A percentile compares a stretch with the other conserved stretches of the same genome.
phyloP scores from a whole-genome alignment of 2,797 vertebrate genomes.

The Gambusia yucatana region DNA sequence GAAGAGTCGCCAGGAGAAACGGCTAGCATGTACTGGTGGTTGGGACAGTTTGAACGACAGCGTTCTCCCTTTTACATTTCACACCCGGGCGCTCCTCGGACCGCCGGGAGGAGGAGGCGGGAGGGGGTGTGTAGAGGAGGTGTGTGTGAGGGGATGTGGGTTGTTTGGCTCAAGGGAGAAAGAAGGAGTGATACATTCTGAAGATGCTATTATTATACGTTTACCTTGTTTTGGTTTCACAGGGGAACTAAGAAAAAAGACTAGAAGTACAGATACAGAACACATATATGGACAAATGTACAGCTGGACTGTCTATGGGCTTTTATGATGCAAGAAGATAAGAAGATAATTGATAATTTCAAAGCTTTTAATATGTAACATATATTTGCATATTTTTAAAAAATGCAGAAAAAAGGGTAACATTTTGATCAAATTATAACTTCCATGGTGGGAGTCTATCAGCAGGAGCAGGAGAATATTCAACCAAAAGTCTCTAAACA shows the following conservation, averaged over 20 bases:
- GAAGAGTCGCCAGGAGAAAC: slow-evolving; percentile 50
- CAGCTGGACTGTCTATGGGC: neutral
- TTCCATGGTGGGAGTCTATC: neutral
- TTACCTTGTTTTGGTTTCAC: slow-evolving; percentile 74
- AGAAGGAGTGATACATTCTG: slow-evolving; percentile 75
- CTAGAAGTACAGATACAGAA: slow-evolving; percentile 8
- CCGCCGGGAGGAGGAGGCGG: slow-evolving; percentile 57
- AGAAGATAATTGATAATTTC: neutral
- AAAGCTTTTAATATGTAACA: neutral
- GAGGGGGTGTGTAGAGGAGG: slow-evolving; percentile 45
- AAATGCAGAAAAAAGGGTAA: neutral
- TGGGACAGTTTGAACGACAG: slow-evolving; percentile 91
- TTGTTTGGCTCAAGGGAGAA: slow-evolving; percentile 80
- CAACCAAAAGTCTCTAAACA: neutral
- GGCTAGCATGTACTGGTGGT: slow-evolving; percentile 47
- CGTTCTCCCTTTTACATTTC: slow-evolving; percentile 97
- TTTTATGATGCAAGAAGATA: neutral
- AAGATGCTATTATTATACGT: slow-evolving; percentile 79
- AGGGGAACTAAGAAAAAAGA: slow-evolving; percentile 47
- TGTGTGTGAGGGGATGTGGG: slow-evolving; percentile 40
- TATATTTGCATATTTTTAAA: neutral
- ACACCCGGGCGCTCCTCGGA: slow-evolving; percentile 88
- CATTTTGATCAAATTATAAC: neutral
- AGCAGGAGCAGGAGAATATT: neutral
- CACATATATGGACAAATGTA: neutral